Evolutionary conservation across 1,140 invertebrate species (phyloP).

Genomic region (Diplogasteroides magnus): DNA sequence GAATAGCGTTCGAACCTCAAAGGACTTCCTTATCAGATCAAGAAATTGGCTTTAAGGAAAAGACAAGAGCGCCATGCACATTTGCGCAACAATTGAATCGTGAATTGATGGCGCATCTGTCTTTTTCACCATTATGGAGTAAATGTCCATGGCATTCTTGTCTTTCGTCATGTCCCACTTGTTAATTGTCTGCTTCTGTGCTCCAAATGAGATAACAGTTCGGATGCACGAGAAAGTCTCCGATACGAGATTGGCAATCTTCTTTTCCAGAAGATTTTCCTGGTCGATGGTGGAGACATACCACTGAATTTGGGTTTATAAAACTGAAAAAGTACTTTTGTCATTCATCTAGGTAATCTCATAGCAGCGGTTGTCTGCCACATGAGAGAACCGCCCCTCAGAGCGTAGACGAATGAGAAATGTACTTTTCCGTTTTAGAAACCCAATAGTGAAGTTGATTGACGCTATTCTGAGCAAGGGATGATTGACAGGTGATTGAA

Average conservation of each 20-base stretch:
- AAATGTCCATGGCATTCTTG: too few relatives aligned
- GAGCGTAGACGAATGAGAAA: too few relatives aligned
- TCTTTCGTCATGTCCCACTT: conserved; percentile 38
- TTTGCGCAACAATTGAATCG: background rate
- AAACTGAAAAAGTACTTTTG: background rate
- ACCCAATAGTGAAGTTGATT: too few relatives aligned
- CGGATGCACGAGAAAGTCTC: conserved; percentile 52
- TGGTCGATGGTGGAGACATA: conserved; percentile 51
- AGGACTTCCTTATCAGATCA: background rate
- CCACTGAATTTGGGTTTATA: conserved; percentile 40
- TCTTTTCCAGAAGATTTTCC: conserved; percentile 41
- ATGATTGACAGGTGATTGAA: too few relatives aligned
- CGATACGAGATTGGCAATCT: conserved; percentile 49
- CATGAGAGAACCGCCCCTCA: too few relatives aligned
- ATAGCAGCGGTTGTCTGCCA: too few relatives aligned
- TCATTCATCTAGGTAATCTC: background rate
- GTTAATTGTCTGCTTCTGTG: conserved; percentile 47
- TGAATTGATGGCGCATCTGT: too few relatives aligned
- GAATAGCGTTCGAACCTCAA: conserved; percentile 47
- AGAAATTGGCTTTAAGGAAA: background rate
- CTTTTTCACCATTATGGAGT: background rate
- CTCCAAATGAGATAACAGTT: conserved; percentile 49
- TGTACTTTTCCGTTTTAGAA: too few relatives aligned
- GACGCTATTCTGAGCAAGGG: too few relatives aligned
- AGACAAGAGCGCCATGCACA: too few relatives aligned